Conservation (phyloP, 2,113 vertebrate genomes). For the Nycticryphes semicollaris region DNA sequence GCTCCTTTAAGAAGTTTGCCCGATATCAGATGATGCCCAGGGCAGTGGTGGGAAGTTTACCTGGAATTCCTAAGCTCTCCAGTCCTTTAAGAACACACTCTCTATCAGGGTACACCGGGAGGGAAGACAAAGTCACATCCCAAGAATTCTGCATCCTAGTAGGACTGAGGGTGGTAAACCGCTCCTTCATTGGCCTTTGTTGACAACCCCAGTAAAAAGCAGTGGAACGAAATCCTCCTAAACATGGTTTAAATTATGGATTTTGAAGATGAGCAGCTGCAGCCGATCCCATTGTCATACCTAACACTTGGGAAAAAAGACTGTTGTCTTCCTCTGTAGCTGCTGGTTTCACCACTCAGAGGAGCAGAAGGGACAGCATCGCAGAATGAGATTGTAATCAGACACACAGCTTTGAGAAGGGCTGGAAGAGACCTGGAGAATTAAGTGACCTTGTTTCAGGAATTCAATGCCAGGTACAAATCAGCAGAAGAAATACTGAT, state of each 20-base stretch:
- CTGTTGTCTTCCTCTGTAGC: background rate
- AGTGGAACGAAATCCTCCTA: background rate
- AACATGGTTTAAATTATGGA: background rate
- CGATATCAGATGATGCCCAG: background rate
- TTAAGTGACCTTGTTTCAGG: background rate
- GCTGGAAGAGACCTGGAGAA: background rate
- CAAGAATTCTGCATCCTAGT: background rate
- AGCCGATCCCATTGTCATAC: background rate
- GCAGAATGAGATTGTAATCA: background rate
- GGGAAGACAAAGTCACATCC: background rate
- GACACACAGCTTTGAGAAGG: background rate
- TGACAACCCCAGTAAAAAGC: background rate
- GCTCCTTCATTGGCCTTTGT: background rate
- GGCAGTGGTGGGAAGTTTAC: background rate
- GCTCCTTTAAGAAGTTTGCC: background rate
- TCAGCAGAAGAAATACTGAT: background rate
- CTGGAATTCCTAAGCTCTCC: background rate
- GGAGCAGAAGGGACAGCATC: background rate
- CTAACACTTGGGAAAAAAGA: background rate
- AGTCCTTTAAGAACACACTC: background rate
- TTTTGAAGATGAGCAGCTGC: background rate
- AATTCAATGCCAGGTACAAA: fast-evolving
- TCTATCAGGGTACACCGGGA: background rate
- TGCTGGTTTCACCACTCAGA: background rate
- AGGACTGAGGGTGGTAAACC: background rate